phyloP scores from a whole-genome alignment of 2,113 vertebrate species.

The Dendrocopos noguchii region DNA sequence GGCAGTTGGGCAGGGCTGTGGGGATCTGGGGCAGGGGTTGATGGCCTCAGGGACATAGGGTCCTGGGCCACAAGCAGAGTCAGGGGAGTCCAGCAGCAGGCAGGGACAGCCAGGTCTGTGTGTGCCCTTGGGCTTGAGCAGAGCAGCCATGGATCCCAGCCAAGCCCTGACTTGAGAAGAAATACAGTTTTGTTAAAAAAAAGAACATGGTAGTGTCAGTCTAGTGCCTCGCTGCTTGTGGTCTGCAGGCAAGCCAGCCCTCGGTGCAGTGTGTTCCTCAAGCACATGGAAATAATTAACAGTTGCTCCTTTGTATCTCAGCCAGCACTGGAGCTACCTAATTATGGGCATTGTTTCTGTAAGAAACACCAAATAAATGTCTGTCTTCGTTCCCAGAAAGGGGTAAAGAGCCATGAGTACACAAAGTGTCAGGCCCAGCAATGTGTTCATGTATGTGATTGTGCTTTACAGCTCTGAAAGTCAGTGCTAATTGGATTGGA shows the following conservation, averaged over 20 bases:
- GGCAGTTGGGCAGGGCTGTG: not conserved
- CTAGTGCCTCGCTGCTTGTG: not conserved
- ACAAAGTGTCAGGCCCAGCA: not conserved
- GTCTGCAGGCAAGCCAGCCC: not conserved
- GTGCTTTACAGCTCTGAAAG: not conserved
- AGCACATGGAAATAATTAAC: slow-evolving; percentile 15
- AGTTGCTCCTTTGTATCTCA: slow-evolving; percentile 25
- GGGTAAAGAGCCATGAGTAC: not conserved
- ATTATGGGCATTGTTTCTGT: slow-evolving; percentile 43
- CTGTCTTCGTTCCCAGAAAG: not conserved
- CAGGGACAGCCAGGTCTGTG: not conserved
- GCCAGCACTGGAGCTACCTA: slow-evolving; percentile 30
- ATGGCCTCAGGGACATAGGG: accelerated
- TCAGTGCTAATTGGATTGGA: not conserved
- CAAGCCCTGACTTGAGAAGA: not conserved
- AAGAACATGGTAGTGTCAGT: not conserved
- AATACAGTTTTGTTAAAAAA: not conserved
- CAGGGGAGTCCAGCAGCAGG: not conserved
- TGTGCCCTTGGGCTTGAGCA: not conserved
- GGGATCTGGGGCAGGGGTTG: not conserved
- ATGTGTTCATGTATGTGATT: not conserved
- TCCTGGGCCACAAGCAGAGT: not conserved
- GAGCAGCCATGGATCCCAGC: not conserved
- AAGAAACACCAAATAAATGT: slow-evolving; percentile 60
- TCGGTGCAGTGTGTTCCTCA: not conserved